Evolutionary conservation across 1,140 invertebrate species (phyloP).

Genomic region (Drosophila neocordata): DNA sequence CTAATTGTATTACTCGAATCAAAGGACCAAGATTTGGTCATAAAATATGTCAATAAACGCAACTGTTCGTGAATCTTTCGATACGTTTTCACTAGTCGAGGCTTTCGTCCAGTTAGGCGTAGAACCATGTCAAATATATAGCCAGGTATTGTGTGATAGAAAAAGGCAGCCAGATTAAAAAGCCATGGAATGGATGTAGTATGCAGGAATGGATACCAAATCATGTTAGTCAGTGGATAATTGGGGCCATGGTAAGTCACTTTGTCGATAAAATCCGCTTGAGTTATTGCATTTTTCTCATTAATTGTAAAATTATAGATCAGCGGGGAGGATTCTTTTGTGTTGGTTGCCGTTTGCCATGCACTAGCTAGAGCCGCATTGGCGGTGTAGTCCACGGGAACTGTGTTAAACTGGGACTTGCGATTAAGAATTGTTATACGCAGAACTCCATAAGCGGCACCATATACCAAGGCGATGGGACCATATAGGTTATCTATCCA

Average conservation of each 20-base stretch:
- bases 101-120: slow-evolving; percentile 78
- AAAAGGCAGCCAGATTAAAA: slow-evolving; percentile 81
- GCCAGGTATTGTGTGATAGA: slow-evolving; percentile 86
- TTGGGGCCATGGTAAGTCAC: slow-evolving; percentile 51
- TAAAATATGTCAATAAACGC: slow-evolving; percentile 87
- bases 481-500: slow-evolving; percentile 97
- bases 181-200: slow-evolving; percentile 71
- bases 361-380: slow-evolving; percentile 89
- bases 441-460: slow-evolving; percentile 88
- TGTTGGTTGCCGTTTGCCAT: slow-evolving; percentile 85
- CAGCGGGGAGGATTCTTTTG: slow-evolving; percentile 59
- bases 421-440: slow-evolving; percentile 85
- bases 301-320: slow-evolving; percentile 89
- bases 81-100: slow-evolving; percentile 86
- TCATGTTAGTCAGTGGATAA: slow-evolving; percentile 71
- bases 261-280: slow-evolving; percentile 83
- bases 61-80: slow-evolving; percentile 87
- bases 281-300: slow-evolving; percentile 85
- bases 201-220: slow-evolving; percentile 84
- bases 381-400: slow-evolving; percentile 91
- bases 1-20: slow-evolving; percentile 85
- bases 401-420: slow-evolving; percentile 86
- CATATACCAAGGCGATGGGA: slow-evolving; percentile 89
- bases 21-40: slow-evolving; percentile 87
- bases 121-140: slow-evolving; percentile 84